A percentile compares a stretch with the other conserved stretches of the same genome.
Evolutionary conservation across 2,888 invertebrate species (phyloP).

Genomic region (Argyresthia goedartella): DNA sequence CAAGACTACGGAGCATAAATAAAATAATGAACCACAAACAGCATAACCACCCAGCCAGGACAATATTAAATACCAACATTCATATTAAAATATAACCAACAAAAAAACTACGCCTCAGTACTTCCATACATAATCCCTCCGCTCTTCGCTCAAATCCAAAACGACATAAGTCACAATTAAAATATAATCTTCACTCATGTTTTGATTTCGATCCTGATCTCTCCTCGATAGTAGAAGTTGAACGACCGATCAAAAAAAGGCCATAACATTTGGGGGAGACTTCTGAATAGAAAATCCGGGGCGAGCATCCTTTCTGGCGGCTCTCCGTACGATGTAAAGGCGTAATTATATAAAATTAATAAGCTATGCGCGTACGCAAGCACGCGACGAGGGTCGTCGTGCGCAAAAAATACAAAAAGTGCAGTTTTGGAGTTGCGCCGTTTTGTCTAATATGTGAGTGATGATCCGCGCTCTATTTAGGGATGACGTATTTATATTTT

Average conservation of each 20-base stretch:
- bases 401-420: not conserved
- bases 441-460: not conserved
- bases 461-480: not conserved
- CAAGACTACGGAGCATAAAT: too few species aligned
- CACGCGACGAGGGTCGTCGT: constrained; percentile 6
- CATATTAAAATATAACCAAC: too few species aligned
- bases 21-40: too few species aligned
- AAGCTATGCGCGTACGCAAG: constrained; percentile 6
- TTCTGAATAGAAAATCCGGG: not conserved
- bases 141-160: too few species aligned
- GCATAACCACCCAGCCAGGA: too few species aligned
- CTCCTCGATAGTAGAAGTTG: constrained; percentile 10
- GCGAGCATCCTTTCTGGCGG: constrained; percentile 7
- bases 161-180: too few species aligned
- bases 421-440: not conserved
- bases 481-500: too few species aligned
- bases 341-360: constrained; percentile 9
- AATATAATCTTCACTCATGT: too few species aligned
- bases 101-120: too few species aligned
- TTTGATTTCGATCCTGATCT: constrained; percentile 7
- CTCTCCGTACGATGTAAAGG: not conserved
- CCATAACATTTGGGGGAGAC: constrained; percentile 3
- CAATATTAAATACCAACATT: too few species aligned
- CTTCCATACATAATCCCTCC: too few species aligned
- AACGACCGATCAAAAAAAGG: constrained; percentile 12